Evolutionary conservation across 2,888 invertebrate genomes (phyloP).

Genomic region (Nycteola revayana): DNA sequence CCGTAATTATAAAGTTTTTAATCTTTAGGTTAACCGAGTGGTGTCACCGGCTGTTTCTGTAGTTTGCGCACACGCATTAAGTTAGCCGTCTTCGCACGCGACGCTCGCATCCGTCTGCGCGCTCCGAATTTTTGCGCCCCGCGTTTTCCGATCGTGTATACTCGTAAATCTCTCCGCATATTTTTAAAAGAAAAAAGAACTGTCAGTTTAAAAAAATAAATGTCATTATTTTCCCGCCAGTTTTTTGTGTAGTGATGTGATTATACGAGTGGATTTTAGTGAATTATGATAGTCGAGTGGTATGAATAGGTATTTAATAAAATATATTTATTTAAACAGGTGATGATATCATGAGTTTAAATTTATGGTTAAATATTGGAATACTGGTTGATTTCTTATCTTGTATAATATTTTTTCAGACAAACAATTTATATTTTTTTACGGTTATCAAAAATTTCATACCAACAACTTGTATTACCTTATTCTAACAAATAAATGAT

Average conservation of each 20-base stretch:
- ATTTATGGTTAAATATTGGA: no score
- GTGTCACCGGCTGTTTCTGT: slow-evolving; percentile 52
- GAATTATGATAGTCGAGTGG: slow-evolving; percentile 36
- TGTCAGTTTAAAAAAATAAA: slow-evolving; percentile 25
- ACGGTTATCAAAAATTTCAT: no score
- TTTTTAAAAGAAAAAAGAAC: slow-evolving; percentile 10
- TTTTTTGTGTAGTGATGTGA: slow-evolving; percentile 44
- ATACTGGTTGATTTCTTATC: no score
- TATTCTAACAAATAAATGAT: no score
- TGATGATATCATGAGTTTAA: no score
- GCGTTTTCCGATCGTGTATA: slow-evolving; percentile 42
- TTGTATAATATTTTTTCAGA: no score
- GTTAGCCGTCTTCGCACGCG: slow-evolving; percentile 62
- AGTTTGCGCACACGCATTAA: slow-evolving; percentile 62
- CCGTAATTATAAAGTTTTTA: slow-evolving; percentile 25
- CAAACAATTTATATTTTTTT: no score
- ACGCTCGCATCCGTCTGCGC: slow-evolving; percentile 66
- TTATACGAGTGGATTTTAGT: slow-evolving; percentile 26
- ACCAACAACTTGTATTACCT: no score
- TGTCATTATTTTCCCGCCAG: slow-evolving; percentile 30
- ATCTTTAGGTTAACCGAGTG: slow-evolving; percentile 31
- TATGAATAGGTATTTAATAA: no score
- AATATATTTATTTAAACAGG: slow-evolving; percentile 61
- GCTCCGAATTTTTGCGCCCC: slow-evolving; percentile 59
- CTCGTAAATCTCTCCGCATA: slow-evolving; percentile 27